Percentiles rank a stretch among this genome's conserved stretches.
Conservation (phyloP, 1,140 invertebrate genomes). For the Penaeus vannamei region DNA sequence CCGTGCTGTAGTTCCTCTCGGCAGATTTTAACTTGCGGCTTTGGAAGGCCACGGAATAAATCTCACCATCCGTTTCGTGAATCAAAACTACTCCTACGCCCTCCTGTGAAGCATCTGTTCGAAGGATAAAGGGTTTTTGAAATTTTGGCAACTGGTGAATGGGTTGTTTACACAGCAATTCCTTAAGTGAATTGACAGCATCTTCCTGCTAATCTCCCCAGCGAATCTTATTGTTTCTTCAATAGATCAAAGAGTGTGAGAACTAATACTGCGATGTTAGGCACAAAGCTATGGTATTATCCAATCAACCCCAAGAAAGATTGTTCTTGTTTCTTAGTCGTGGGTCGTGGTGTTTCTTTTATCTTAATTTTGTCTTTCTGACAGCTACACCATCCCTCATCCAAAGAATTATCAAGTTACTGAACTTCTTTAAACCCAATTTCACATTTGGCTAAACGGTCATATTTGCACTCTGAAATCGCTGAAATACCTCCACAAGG, state of each 20-base stretch:
- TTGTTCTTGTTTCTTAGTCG: not conserved
- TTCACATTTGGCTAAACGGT: conserved; percentile 18
- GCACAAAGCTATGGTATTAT: not conserved
- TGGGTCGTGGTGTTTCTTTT: not conserved
- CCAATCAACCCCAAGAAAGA: not conserved
- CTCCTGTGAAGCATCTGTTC: conserved; percentile 25
- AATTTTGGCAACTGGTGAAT: not conserved
- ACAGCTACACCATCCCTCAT: not conserved
- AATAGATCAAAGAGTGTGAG: not conserved
- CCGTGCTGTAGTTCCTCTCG: conserved; percentile 6
- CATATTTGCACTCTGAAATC: not conserved
- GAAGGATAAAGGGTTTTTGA: not conserved
- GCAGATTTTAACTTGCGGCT: not conserved
- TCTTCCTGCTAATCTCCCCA: not conserved
- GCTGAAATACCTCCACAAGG: too few relatives aligned
- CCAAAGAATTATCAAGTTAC: conserved; percentile 7
- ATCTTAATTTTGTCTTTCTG: not conserved
- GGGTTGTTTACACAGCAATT: conserved; percentile 2
- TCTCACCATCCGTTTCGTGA: not conserved
- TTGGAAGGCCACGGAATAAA: conserved; percentile 16
- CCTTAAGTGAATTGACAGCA: not conserved
- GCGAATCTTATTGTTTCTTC: not conserved
- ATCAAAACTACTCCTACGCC: not conserved
- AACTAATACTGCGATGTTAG: not conserved
- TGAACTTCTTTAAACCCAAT: not conserved